A percentile compares a stretch with the other conserved stretches of the same genome.
phyloP scores from a whole-genome alignment of 2,113 vertebrate species.

The Solenodon paradoxus region DNA sequence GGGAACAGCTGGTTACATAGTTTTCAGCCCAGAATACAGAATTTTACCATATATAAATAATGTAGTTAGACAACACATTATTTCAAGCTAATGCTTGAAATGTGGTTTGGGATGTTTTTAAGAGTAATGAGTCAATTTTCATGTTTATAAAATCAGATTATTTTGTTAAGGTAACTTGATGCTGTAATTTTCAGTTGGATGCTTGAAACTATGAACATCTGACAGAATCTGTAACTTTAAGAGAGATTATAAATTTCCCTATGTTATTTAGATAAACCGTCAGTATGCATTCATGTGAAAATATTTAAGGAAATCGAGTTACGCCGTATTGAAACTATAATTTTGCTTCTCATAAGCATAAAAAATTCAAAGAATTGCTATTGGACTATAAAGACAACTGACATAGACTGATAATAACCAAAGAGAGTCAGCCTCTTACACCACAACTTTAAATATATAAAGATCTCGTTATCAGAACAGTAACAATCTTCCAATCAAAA shows the following conservation, averaged over 20 bases:
- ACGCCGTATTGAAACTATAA: background rate
- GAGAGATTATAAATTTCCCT: slow-evolving; percentile 14
- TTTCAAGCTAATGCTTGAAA: slow-evolving; percentile 39
- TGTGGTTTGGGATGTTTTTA: slow-evolving; percentile 51
- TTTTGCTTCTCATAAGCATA: slow-evolving; percentile 12
- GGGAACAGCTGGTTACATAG: slow-evolving; percentile 29
- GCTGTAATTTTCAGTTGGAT: slow-evolving; percentile 32
- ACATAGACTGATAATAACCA: background rate
- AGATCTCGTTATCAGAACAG: background rate
- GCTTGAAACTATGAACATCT: slow-evolving; percentile 46
- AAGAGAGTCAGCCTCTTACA: background rate
- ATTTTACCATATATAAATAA: slow-evolving; percentile 39
- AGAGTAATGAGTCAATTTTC: slow-evolving; percentile 52
- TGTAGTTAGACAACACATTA: slow-evolving; percentile 49
- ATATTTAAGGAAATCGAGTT: slow-evolving; percentile 6
- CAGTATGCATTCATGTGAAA: background rate
- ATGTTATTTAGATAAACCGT: slow-evolving; percentile 17
- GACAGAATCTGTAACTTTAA: slow-evolving; percentile 22
- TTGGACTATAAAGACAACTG: background rate
- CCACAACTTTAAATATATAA: background rate
- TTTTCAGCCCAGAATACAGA: slow-evolving; percentile 40
- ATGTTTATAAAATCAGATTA: slow-evolving; percentile 37
- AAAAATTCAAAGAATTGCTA: background rate
- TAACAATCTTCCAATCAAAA: background rate
- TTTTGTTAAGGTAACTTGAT: slow-evolving; percentile 46